These are phyloP conservation scores for Andrena bucephala DNA, from an alignment of 2,888 invertebrate genomes.

Conservation along the genomic window DNA sequence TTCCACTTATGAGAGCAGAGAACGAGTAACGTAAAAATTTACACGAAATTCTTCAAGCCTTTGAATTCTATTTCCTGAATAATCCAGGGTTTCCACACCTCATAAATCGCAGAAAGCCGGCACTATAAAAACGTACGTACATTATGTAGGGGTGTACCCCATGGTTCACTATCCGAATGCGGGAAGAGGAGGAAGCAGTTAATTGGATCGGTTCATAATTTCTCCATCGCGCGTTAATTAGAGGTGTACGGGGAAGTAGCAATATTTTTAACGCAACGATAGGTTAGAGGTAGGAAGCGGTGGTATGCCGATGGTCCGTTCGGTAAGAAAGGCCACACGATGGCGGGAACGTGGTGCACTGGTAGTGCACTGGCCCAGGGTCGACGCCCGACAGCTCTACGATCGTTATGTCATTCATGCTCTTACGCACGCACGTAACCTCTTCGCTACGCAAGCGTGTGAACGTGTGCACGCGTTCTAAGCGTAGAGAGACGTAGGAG, in stretches of 20 bases:
- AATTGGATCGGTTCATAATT: background rate
- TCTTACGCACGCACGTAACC: constrained; percentile 76
- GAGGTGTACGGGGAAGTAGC: background rate
- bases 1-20: no score
- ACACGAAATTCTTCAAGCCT: no score
- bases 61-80: background rate
- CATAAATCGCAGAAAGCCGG: background rate
- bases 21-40: no score
- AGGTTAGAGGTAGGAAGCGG: constrained; percentile 13
- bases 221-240: background rate
- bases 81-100: background rate
- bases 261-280: constrained; percentile 22
- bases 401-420: constrained; percentile 84
- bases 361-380: constrained; percentile 73
- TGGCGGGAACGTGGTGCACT: constrained; percentile 44
- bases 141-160: background rate
- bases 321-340: constrained; percentile 14
- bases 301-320: constrained; percentile 22
- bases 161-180: background rate
- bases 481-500: constrained; percentile 77
- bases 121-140: no score
- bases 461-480: constrained; percentile 64
- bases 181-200: background rate
- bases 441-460: constrained; percentile 67
- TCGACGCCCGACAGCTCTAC: constrained; percentile 79